phyloP scores from a whole-genome alignment of 2,888 invertebrate species.

The Platynereis dumerilii region DNA sequence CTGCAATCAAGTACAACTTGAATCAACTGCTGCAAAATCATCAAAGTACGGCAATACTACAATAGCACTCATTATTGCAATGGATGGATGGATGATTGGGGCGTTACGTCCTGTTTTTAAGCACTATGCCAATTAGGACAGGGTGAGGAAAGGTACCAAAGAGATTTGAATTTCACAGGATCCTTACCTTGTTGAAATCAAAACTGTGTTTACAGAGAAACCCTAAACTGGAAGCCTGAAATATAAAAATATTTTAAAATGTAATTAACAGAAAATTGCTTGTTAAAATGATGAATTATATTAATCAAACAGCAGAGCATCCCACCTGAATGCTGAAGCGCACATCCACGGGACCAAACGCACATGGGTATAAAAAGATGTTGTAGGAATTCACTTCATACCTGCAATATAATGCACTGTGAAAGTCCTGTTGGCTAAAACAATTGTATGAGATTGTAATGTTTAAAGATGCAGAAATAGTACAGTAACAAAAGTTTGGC shows the following conservation, averaged over 20 bases:
- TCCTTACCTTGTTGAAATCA: slow-evolving; percentile 78
- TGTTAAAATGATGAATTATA: no score
- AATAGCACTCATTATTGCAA: no score
- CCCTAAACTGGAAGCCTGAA: slow-evolving; percentile 72
- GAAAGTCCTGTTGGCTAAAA: no score
- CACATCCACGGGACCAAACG: slow-evolving; percentile 71
- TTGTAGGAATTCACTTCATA: slow-evolving; percentile 72
- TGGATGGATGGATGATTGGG: no score
- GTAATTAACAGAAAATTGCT: no score
- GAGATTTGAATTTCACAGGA: background rate
- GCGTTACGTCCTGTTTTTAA: no score
- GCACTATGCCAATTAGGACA: no score
- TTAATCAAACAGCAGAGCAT: no score
- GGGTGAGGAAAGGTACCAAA: no score
- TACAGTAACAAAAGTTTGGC: background rate
- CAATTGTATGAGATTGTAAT: no score
- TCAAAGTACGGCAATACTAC: no score
- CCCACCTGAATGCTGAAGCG: slow-evolving; percentile 65
- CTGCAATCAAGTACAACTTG: slow-evolving; percentile 64
- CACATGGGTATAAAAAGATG: slow-evolving; percentile 74
- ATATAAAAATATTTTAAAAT: slow-evolving; percentile 57
- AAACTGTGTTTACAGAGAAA: slow-evolving; percentile 68
- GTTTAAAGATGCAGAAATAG: background rate
- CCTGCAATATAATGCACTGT: slow-evolving; percentile 38
- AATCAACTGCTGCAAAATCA: no score